Conservation (phyloP, 2,797 vertebrate genomes). For the Anniella stebbinsi region DNA sequence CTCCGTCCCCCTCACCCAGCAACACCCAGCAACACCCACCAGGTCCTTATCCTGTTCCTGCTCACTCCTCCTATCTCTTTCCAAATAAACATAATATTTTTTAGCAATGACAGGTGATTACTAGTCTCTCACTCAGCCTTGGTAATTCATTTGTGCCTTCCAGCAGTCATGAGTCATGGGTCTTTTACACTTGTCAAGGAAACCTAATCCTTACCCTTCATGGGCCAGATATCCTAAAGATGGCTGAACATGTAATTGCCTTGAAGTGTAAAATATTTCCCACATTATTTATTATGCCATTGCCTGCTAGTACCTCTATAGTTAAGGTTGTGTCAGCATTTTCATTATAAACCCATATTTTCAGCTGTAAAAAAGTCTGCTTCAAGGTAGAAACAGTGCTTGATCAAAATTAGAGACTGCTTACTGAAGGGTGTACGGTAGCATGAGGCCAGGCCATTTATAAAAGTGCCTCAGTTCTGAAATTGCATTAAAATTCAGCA, state of each 20-base stretch:
- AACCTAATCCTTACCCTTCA: conserved; percentile 82
- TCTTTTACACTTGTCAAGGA: conserved; percentile 82
- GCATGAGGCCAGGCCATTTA: conserved; percentile 42
- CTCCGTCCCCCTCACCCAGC: not conserved
- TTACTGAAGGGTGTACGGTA: not conserved
- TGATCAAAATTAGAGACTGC: conserved; percentile 30
- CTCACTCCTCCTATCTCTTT: conserved; percentile 57
- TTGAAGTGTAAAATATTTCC: conserved; percentile 83
- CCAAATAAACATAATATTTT: conserved; percentile 74
- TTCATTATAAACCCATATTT: conserved; percentile 79
- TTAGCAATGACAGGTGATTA: conserved; percentile 72
- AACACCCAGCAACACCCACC: not conserved
- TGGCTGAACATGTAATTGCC: conserved; percentile 83
- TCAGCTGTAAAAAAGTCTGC: conserved; percentile 77
- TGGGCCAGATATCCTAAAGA: conserved; percentile 81
- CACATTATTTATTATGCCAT: conserved; percentile 79
- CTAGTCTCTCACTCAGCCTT: conserved; percentile 75
- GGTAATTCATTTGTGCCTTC: conserved; percentile 80
- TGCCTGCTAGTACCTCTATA: conserved; percentile 76
- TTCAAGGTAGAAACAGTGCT: conserved; percentile 72
- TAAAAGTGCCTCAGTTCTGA: conserved; percentile 20
- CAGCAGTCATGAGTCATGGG: conserved; percentile 81
- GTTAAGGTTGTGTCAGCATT: conserved; percentile 82
- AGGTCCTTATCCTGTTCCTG: not conserved
- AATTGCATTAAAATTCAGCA: not conserved